phyloP scores from a whole-genome alignment of 1,140 invertebrate species.

The Heliothis virescens region DNA sequence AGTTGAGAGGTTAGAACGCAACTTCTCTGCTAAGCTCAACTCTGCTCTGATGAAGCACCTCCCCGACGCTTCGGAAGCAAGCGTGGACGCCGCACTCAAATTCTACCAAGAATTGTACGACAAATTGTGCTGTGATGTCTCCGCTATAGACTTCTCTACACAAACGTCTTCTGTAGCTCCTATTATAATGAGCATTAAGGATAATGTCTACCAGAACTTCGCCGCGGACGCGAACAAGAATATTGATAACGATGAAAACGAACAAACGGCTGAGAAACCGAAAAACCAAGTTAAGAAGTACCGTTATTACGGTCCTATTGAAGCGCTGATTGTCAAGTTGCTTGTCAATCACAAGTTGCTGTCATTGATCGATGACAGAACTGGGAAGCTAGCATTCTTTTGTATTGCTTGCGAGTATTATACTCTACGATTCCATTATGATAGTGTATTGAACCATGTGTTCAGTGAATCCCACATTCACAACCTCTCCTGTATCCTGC shows the following conservation, averaged over 20 bases:
- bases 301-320: conserved; percentile 80
- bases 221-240: conserved; percentile 76
- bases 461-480: conserved; percentile 79
- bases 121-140: conserved; percentile 71
- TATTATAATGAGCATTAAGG: conserved; percentile 82
- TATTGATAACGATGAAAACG: conserved; percentile 78
- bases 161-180: conserved; percentile 79
- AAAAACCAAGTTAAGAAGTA: conserved; percentile 80
- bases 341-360: conserved; percentile 77
- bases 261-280: conserved; percentile 71
- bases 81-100: conserved; percentile 71
- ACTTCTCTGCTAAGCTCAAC: conserved; percentile 69
- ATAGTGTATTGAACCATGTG: conserved; percentile 79
- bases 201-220: conserved; percentile 82
- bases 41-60: conserved; percentile 67
- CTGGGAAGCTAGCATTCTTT: conserved; percentile 80
- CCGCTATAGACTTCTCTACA: conserved; percentile 70
- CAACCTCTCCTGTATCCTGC: conserved; percentile 75
- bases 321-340: conserved; percentile 72
- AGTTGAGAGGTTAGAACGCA: conserved; percentile 71
- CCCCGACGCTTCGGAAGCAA: conserved; percentile 78
- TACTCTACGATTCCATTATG: conserved; percentile 79
- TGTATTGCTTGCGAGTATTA: conserved; percentile 82
- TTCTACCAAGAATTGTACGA: conserved; percentile 72
- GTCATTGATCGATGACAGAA: conserved; percentile 78